These are phyloP conservation scores for Scaptomyza caliginosa DNA, from an alignment of 2,888 invertebrate species.

Conservation along the genomic window DNA sequence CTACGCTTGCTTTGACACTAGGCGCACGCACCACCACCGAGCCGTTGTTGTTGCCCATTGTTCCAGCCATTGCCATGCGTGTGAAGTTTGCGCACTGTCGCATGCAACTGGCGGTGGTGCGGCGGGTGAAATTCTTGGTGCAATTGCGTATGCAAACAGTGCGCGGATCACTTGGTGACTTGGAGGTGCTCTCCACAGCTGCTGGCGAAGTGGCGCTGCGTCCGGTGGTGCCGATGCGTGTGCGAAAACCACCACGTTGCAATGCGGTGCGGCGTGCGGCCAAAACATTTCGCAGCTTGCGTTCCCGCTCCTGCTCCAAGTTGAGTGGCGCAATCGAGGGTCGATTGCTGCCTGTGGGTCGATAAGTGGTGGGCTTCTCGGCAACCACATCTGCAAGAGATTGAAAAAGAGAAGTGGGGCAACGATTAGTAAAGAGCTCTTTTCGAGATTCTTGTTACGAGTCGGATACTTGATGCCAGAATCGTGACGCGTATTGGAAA, in stretches of 20 bases:
- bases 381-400: conserved; percentile 65
- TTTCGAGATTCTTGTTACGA: conserved; percentile 3
- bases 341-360: conserved; percentile 64
- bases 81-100: conserved; percentile 82
- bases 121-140: conserved; percentile 83
- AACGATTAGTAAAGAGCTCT: conserved; percentile 25
- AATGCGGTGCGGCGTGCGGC: conserved; percentile 87
- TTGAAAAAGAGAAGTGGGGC: not conserved
- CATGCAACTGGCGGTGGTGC: conserved; percentile 84
- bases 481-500: conserved; percentile 70
- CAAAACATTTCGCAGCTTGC: conserved; percentile 86
- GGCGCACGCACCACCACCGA: conserved; percentile 56
- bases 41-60: conserved; percentile 27
- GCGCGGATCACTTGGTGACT: conserved; percentile 80
- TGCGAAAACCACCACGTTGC: conserved; percentile 85
- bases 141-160: conserved; percentile 83
- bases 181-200: conserved; percentile 79
- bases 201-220: conserved; percentile 67
- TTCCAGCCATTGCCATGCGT: conserved; percentile 58
- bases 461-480: conserved; percentile 55
- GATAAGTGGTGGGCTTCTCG: conserved; percentile 77
- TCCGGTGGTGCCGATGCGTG: conserved; percentile 80
- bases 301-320: conserved; percentile 85
- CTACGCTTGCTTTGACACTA: conserved; percentile 11
- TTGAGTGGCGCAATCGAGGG: conserved; percentile 67